Conservation (phyloP, 2,888 invertebrate genomes). For the Holacanthella duospinosa region DNA sequence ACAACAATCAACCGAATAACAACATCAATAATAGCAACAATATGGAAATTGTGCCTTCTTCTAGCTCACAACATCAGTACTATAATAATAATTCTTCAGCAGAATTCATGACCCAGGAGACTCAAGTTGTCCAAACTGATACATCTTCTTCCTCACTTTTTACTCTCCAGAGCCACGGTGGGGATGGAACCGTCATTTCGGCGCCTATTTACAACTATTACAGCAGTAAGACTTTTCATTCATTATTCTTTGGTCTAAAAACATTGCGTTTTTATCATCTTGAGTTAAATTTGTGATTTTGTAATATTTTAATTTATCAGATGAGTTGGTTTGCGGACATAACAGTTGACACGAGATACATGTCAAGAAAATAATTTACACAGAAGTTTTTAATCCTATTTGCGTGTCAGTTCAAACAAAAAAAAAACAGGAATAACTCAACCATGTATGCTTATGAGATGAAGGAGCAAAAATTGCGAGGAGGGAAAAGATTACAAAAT, state of each 20-base stretch:
- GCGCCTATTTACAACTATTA: slow-evolving; percentile 20
- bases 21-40: background rate
- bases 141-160: background rate
- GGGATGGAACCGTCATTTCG: background rate
- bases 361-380: background rate
- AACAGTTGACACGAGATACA: background rate
- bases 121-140: background rate
- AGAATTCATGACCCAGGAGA: background rate
- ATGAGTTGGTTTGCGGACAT: too few relatives aligned
- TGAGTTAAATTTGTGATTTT: too few relatives aligned
- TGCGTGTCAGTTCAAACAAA: too few relatives aligned
- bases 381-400: too few relatives aligned
- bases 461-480: too few relatives aligned
- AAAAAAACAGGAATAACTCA: too few relatives aligned
- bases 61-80: background rate
- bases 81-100: background rate
- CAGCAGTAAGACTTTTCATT: too few relatives aligned
- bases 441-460: too few relatives aligned
- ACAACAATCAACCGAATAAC: background rate
- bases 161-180: background rate
- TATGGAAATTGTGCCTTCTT: background rate
- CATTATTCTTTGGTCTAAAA: too few relatives aligned
- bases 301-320: too few relatives aligned
- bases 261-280: background rate
- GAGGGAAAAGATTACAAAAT: too few relatives aligned